A percentile compares a stretch with the other conserved stretches of the same genome.
Conservation (phyloP, 2,888 invertebrate species). For the Polydrusus pterygomalis region DNA sequence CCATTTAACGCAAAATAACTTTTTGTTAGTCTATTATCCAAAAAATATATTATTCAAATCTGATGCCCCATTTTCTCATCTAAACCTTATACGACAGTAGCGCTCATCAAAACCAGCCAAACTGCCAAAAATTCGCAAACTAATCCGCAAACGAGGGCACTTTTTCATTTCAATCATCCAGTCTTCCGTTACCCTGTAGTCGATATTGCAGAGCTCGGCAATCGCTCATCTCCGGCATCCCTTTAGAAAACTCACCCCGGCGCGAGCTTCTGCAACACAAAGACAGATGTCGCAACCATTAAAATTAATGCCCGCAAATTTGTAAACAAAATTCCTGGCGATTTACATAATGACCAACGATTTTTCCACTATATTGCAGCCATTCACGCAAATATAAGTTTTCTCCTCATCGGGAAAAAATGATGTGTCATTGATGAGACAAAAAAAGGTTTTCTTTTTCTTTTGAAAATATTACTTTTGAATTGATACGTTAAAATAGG, state of each 20-base stretch:
- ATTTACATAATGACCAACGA: conserved; percentile 64
- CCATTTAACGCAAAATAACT: too few species aligned
- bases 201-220: conserved; percentile 53
- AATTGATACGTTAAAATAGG: too few species aligned
- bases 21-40: too few species aligned
- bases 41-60: not conserved
- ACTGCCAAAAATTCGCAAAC: conserved; percentile 45
- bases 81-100: conserved; percentile 29
- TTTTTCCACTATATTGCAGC: conserved; percentile 62
- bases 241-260: conserved; percentile 42
- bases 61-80: not conserved
- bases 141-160: conserved; percentile 46
- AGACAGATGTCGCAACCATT: conserved; percentile 66
- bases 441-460: not conserved
- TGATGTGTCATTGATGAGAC: conserved; percentile 46
- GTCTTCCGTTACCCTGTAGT: conserved; percentile 43
- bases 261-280: conserved; percentile 46
- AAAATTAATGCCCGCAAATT: conserved; percentile 64
- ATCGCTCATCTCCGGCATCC: conserved; percentile 49
- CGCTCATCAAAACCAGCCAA: conserved; percentile 33
- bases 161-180: conserved; percentile 41
- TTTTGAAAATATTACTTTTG: not conserved
- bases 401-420: conserved; percentile 50
- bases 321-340: conserved; percentile 64
- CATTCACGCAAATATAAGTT: conserved; percentile 57